phyloP scores from a whole-genome alignment of 2,888 invertebrate species.

The Microchrysa polita region DNA sequence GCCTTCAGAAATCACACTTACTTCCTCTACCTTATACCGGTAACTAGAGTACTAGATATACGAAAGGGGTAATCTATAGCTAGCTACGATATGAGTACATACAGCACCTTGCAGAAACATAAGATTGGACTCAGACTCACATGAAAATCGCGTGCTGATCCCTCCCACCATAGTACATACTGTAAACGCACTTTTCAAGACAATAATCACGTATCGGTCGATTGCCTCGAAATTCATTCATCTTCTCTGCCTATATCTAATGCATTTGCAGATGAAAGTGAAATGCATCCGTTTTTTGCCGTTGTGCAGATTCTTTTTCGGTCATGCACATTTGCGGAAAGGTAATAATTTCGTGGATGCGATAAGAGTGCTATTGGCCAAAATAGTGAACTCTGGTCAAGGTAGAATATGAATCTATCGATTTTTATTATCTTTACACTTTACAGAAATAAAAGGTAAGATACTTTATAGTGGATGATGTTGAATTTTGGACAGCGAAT shows the following conservation, averaged over 20 bases:
- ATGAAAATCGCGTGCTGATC: conserved; percentile 29
- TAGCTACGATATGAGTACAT: background rate
- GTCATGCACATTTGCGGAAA: background rate
- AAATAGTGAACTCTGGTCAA: conserved; percentile 41
- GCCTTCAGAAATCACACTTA: conserved; percentile 16
- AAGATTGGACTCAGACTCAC: background rate
- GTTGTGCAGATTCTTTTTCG: conserved; percentile 3
- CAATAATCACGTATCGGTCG: background rate
- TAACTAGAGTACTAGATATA: conserved; percentile 14
- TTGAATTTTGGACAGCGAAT: background rate
- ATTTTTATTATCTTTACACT: no score
- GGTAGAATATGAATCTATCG: conserved; percentile 24
- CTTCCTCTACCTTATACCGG: conserved; percentile 12
- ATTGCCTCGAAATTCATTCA: background rate
- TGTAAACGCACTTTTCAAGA: background rate
- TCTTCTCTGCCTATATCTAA: background rate
- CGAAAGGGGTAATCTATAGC: conserved; percentile 23
- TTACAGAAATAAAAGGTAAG: background rate
- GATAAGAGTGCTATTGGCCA: conserved; percentile 17
- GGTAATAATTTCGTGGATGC: conserved; percentile 4
- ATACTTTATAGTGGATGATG: background rate
- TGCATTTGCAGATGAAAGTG: conserved; percentile 29
- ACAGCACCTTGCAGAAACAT: background rate
- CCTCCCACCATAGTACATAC: no score
- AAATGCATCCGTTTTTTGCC: conserved; percentile 25